phyloP scores from a whole-genome alignment of 2,797 vertebrate genomes.

The Eulemur coronatus region DNA sequence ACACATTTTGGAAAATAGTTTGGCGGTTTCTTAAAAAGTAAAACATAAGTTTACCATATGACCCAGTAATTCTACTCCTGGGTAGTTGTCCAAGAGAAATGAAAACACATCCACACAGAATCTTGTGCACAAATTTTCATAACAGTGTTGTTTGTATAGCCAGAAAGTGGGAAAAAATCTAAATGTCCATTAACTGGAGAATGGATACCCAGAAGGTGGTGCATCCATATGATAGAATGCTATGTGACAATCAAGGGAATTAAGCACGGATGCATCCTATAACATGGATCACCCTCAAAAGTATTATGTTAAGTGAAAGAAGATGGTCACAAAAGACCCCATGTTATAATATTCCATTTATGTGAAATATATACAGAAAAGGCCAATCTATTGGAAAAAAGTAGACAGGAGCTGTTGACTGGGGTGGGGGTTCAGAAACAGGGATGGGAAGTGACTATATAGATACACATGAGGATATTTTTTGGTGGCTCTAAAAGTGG shows the following conservation, averaged over 20 bases:
- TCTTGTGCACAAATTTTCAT: not conserved
- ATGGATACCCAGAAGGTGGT: not conserved
- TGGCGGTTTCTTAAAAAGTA: not conserved
- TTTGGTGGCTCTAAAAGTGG: not conserved
- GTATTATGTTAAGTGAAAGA: not conserved
- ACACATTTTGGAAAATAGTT: not conserved
- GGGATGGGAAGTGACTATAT: not conserved
- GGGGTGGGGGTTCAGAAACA: too few species aligned
- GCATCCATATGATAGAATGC: too few species aligned
- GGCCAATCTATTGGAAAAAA: not conserved
- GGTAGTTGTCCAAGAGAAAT: not conserved
- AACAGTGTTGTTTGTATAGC: not conserved
- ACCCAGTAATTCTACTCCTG: not conserved
- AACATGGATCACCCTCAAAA: fast-evolving
- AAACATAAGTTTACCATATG: not conserved
- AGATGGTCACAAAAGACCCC: not conserved
- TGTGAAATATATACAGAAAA: not conserved
- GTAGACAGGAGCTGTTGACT: not conserved
- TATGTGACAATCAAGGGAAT: not conserved
- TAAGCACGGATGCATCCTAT: fast-evolving
- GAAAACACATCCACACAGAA: not conserved
- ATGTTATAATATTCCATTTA: too few species aligned
- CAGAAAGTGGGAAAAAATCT: not conserved
- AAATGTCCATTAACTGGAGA: not conserved
- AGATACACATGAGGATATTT: not conserved